A percentile compares a stretch with the other conserved stretches of the same genome.
phyloP scores from a whole-genome alignment of 2,888 invertebrate species.

The Ctenicera cuprea region DNA sequence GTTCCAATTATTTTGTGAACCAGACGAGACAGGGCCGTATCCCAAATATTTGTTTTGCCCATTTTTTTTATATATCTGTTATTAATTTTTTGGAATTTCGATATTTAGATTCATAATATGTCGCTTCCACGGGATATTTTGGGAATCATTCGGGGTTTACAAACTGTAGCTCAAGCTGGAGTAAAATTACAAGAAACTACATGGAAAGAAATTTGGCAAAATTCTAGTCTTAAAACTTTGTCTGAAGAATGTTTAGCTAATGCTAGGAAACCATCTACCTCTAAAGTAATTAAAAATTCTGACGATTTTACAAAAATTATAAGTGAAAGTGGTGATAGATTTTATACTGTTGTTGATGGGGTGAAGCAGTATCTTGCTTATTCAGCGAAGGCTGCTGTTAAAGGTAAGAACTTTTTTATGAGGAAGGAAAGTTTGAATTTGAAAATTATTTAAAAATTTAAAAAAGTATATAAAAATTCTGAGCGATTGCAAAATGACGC shows the following conservation, averaged over 20 bases:
- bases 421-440: background rate
- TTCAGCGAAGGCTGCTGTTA: slow-evolving; percentile 60
- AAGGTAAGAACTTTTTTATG: slow-evolving; percentile 24
- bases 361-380: slow-evolving; percentile 76
- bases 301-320: slow-evolving; percentile 70
- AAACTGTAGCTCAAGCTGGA: slow-evolving; percentile 81
- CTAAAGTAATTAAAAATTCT: slow-evolving; percentile 20
- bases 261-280: slow-evolving; percentile 49
- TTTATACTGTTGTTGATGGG: slow-evolving; percentile 83
- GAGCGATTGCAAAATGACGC: background rate
- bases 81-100: background rate
- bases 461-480: background rate
- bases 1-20: background rate
- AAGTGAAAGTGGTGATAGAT: slow-evolving; percentile 78
- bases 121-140: slow-evolving; percentile 79
- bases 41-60: too few species aligned
- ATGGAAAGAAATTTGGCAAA: slow-evolving; percentile 79
- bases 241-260: slow-evolving; percentile 56
- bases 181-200: slow-evolving; percentile 79
- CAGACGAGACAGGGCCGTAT: background rate
- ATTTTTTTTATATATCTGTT: background rate
- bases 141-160: slow-evolving; percentile 81
- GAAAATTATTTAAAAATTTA: too few species aligned
- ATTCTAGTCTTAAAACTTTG: slow-evolving; percentile 80
- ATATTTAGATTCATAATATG: slow-evolving; percentile 68